phyloP scores from a whole-genome alignment of 2,797 vertebrate species.

The Columba guinea region DNA sequence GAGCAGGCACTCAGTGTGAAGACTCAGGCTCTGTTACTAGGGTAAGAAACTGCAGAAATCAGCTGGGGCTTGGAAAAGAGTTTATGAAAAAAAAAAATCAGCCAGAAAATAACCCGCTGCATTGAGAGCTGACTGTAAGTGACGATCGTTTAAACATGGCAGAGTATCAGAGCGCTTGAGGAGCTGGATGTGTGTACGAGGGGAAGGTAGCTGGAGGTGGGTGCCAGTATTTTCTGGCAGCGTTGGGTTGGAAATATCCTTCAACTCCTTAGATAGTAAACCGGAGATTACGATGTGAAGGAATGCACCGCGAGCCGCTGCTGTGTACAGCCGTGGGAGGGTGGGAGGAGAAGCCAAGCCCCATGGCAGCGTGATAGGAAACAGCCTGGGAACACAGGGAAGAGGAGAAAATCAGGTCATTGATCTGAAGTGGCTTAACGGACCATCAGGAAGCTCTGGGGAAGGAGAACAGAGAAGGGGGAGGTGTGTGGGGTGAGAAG shows the following conservation, averaged over 20 bases:
- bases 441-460: not conserved
- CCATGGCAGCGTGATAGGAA: not conserved
- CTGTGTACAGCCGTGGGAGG: not conserved
- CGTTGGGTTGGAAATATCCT: constrained; percentile 34
- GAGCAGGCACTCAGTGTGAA: accelerated
- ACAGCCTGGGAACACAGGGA: not conserved
- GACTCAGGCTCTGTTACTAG: not conserved
- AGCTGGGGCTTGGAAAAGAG: not conserved
- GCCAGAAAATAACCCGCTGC: not conserved
- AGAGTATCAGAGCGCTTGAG: not conserved
- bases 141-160: not conserved
- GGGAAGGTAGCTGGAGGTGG: not conserved
- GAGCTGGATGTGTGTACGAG: not conserved
- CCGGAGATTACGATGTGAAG: constrained; percentile 10
- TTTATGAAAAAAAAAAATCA: not conserved
- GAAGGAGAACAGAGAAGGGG: accelerated
- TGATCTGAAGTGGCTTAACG: not conserved
- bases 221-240: constrained; percentile 43
- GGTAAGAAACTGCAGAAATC: not conserved
- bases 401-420: not conserved
- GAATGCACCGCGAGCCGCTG: not conserved
- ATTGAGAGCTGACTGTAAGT: not conserved
- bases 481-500: accelerated
- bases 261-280: constrained; percentile 32
- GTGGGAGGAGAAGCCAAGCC: constrained; percentile 14